Base-by-base conservation (phyloP, 1,140 invertebrate genomes). In the Reticulitermes speratus region DNA sequence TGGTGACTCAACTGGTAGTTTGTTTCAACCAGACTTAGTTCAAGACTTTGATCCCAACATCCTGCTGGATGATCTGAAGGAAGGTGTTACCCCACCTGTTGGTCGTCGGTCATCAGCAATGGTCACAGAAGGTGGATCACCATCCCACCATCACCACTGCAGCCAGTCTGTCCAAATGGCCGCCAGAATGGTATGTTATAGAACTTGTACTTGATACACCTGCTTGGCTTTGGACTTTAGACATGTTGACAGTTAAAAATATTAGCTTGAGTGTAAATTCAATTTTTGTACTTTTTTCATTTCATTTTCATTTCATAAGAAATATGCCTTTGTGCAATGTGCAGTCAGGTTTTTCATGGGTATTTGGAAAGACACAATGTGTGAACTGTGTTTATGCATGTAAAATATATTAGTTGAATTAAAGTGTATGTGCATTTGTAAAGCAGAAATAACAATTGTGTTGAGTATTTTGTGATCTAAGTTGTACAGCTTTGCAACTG, bases 31-130 rank as follows among this genome's bases (percentile, higher is more conserved):
- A 59, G 89, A 89, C 52, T 86, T 88, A 44, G 86, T 89, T n/a
- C 88, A 69, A 83, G 95, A 96, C 88, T 96, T 96, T 88, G 94
- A 95, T 88, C 94, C 94, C 86, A 94, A 95, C 86, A 95, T 96
- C 83, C 91, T 92, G 59, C 90, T 95, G 55, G 96, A 96, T 88
- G 94, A 96, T 89, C 90, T 96, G 21, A 89, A 93, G 87, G 90
- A 89, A 85, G 86, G 87, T 1, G 85, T 85, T 6, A 86, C 45
- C 55, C 59, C 59, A 38, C n/a, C 85, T 21, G 48, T 65, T 65
- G 83, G 85, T 1, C 69, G 81, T 16, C 81, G 84, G 21, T 82
- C 86, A 52, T 85, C 86, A 32, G 84, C 83, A 44, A 75, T 45
- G 23, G 16, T 11, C 3, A 7, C 55, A 16, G 65, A 75, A 30